Base-by-base conservation (phyloP, 2,888 invertebrate genomes). In the Psococerastis gibbosa region DNA sequence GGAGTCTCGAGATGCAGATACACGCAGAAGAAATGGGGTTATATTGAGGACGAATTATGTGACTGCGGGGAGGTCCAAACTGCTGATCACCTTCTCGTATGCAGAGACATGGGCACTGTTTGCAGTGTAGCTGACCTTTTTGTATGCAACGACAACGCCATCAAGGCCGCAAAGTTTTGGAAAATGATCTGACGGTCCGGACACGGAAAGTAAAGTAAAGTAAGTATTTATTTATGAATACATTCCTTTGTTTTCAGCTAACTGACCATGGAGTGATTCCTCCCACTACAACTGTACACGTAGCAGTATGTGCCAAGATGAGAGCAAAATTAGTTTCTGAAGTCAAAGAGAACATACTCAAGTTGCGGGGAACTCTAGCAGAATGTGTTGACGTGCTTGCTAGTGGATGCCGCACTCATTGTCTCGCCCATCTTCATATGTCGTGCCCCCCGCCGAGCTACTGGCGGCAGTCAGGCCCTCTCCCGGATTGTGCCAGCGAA, bases 391-490 rank as follows among this genome's bases (percentile, higher is more conserved):
- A 68, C 16, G 75, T 78, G 18, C 60, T 87, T 48, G 77, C 83
- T 4, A 68, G 71, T 8, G 78, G 83, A 13, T 83, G 84, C 53
- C 73, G 75, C 16, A 78, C 80, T 1, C 70, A 75, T 2, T 78
- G 82, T 57, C 63, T 87, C 48, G 85, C 85, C 23, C 81, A 82
- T 56, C 67, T 87, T 45, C 78, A 80, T 42, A 78, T 85, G 68
- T 77, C 80, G 54, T 85, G 85, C 62, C 88, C 88, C 4, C 62
- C 65, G 41, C 65, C 70, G 44, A 64, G 65, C 32, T 73, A 78
- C 52, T 87, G 85, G 83, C 64, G 60, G 51, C 62, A 61, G 49
- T 56, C 51, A 20, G 57, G 63, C 3, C 57, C 64, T 47, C 52
- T 57, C 16, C 67, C 71, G 3, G 57, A 62, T 44, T 57, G 58